Percentiles rank a stretch among this genome's conserved stretches.
Conservation (phyloP, 2,888 invertebrate species). For the Ceraclea dissimilis region DNA sequence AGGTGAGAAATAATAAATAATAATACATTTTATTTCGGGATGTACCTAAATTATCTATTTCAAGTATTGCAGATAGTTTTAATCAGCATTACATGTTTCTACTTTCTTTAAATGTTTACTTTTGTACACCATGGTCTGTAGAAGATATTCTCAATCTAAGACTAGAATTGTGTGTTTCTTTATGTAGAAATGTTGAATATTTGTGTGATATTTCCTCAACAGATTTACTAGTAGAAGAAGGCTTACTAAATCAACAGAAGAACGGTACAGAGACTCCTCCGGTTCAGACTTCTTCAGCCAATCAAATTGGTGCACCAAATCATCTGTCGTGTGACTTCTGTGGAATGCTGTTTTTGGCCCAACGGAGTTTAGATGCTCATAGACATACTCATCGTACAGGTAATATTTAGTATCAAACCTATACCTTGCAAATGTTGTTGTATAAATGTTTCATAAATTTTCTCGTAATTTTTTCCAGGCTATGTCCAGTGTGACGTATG, state of each 20-base stretch:
- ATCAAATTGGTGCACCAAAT: not conserved
- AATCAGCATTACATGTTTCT: no score
- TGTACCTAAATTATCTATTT: not conserved
- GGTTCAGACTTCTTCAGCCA: not conserved
- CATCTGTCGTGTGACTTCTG: slow-evolving; percentile 3
- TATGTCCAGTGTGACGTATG: slow-evolving; percentile 18
- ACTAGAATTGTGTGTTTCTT: no score
- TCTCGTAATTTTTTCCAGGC: no score
- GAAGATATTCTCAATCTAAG: no score
- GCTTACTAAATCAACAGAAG: not conserved
- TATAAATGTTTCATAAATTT: not conserved
- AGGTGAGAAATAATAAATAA: slow-evolving; percentile 9
- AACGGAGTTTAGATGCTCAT: slow-evolving; percentile 1
- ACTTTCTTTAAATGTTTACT: no score
- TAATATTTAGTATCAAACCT: not conserved
- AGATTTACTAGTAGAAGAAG: not conserved
- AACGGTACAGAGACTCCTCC: not conserved
- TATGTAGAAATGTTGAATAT: no score
- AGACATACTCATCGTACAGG: slow-evolving; percentile 2
- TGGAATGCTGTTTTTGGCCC: not conserved
- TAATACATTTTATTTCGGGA: not conserved
- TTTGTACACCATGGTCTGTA: no score
- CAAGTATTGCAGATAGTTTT: no score
- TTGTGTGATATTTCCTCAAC: not conserved
- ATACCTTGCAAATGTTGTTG: no score